Evolutionary conservation across 2,888 invertebrate species (phyloP), one percentile per base, ranked within the genome.

Genomic region (Lochmaea capreae): DNA sequence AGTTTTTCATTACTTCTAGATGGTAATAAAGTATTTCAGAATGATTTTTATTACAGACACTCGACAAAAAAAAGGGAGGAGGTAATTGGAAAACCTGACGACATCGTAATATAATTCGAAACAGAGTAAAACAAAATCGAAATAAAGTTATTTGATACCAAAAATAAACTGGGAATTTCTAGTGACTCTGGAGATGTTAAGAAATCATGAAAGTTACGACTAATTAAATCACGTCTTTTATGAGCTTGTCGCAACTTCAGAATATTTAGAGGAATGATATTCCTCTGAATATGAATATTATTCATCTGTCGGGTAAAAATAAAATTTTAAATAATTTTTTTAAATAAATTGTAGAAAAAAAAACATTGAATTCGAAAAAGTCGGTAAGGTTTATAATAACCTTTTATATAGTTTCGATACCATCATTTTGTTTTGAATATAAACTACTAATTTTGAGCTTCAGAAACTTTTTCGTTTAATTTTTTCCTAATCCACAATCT

Each of bases 151-250:
- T 63, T 16, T 43, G 39, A n/a, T 3, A n/a, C 22, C 62, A n/a
- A 63, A 63, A 63, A 63, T 63, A 63, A 22, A 63, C 43, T 43
- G 42, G 62, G 16, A 63, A 63, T 63, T 63, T 63, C 62, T 63
- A 14, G 62, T 43, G 54, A 54, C 54, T 54, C 54, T 54, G 54
- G 54, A 54, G 54, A 18, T 16, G 54, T 16, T 54, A 54, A 54
- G 16, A 54, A 54, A 54, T 18, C 54, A 18, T 16, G 18, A 54
- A n/a, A 18, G 54, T 54, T 54, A 54, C 54, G 18, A 54, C 10
- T 54, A 54, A 54, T 18, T 54, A 54, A 18, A 52, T 52, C 52
- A 52, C 16, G 16, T 2, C 18, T 10, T 54, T n/a, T 52, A 14
- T 10, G 18, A 54, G 18, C 18, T 10, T 18, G 54, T 54, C 18